Conservation (phyloP, 2,888 invertebrate genomes). For the Leptarthrus brevirostris region DNA sequence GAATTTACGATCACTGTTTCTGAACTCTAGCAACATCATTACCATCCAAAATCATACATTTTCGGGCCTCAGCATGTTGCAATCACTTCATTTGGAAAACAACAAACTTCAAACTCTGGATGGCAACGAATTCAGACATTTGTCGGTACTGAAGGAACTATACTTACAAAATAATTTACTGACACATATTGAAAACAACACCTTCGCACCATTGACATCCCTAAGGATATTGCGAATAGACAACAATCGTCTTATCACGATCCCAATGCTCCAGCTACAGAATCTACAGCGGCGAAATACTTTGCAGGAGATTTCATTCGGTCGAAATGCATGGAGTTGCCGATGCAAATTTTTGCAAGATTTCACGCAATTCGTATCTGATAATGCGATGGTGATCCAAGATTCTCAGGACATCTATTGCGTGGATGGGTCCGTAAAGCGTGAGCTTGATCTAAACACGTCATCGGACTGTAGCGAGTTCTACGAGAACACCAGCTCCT, state of each 20-base stretch:
- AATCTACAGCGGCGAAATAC: conserved; percentile 68
- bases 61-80: conserved; percentile 82
- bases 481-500: conserved; percentile 74
- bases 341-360: conserved; percentile 89
- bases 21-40: conserved; percentile 86
- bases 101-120: conserved; percentile 83
- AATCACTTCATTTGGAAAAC: conserved; percentile 85
- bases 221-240: conserved; percentile 84
- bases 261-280: conserved; percentile 82
- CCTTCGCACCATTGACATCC: conserved; percentile 81
- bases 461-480: conserved; percentile 84
- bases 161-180: conserved; percentile 89
- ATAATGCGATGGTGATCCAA: conserved; percentile 82
- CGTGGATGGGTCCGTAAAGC: conserved; percentile 80
- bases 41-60: conserved; percentile 91
- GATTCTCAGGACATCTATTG: conserved; percentile 85
- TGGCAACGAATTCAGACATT: conserved; percentile 86
- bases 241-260: conserved; percentile 83
- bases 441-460: conserved; percentile 83
- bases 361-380: conserved; percentile 83
- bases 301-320: conserved; percentile 80
- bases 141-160: conserved; percentile 82
- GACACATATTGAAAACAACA: conserved; percentile 81
- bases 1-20: conserved; percentile 85
- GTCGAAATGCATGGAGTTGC: conserved; percentile 90